Evolutionary conservation across 2,797 vertebrate species (phyloP), one percentile per base, ranked within the genome.

Genomic region (Danio aesculapii): DNA sequence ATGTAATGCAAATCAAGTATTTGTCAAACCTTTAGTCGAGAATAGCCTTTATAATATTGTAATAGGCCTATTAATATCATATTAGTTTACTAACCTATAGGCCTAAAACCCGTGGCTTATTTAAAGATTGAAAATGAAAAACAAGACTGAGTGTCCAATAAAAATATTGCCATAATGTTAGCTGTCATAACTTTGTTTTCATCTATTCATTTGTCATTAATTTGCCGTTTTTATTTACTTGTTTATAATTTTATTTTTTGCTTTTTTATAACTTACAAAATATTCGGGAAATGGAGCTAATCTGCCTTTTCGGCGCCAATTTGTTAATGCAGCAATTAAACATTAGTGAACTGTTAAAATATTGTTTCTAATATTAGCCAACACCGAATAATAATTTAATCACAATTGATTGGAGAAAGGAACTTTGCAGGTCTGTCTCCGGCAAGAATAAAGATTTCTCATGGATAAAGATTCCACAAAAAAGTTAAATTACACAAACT

Each of bases 391-490:
- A 67, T 50, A 19, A 14, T 16, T 14, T 4, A 21, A 41, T 7
- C 4, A 46, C 44, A 77, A 17, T n/a, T 67, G 13, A 79, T 9
- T 8, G 19, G 16, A 49, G 62, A 14, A 68, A 68, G 12, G 0
- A 57, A n/a, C 7, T 58, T 57, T 30, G 41, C 12, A 55, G 44
- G 49, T 49, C 44, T 75, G 14, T 49, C 6, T 53, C 49, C 7
- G 52, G 46, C n/a, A 61, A 41, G 44, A 70, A 50, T 69, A 19
- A 64, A 69, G 66, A 21, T 61, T 69, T 78, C 63, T 21, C 19
- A 77, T 49, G 75, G 44, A 30, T 68, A 68, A 77, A 58, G 2
- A 49, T 55, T 57, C 9, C 62, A 69, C 53, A 59, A 30, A 72
- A 39, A 53, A 21, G 49, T 30, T 43, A 17, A 62, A 44, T 9